Base-by-base conservation (phyloP, 2,113 vertebrate genomes). In the Indicator indicator region DNA sequence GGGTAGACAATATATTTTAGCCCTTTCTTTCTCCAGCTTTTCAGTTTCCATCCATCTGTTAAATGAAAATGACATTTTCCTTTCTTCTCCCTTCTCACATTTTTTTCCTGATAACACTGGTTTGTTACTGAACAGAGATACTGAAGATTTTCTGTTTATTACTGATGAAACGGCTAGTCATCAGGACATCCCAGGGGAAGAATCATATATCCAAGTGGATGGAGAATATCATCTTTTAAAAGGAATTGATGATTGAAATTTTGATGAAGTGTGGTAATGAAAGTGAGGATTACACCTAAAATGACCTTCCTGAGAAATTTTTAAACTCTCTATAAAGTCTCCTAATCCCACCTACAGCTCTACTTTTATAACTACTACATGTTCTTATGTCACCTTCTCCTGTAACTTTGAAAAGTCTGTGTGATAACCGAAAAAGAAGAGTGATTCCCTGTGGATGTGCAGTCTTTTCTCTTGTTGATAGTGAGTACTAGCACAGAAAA, bases 81-180 rank as follows among this genome's bases (percentile, higher is more conserved):
- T 76, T 94, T 89, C 64, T 94, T 93, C 85, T 89, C 28, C 14
- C 9, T 85, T 81, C 90, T 88, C 9, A 1, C n/a, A 30, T 77
- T 81, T 95, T 94, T 91, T 88, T 65, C 5, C 7, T 11, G 2
- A 60, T 86, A 81, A 75, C 36, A 19, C 27, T 28, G 28, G 58
- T 75, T 69, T 95, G 69, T 76, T 93, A n/a, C n/a, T n/a, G n/a
- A n/a, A n/a, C n/a, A 75, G 69, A 94, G 62, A 94, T 86, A 90
- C 44, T 65, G 70, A 91, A 93, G 44, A 88, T 75, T 91, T 95
- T 83, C 48, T 90, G 50, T 94, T 94, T 95, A 72, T 92, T 92
- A 60, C 83, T 92, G 90, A 62, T 92, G 90, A 96, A 92, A 94
- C 44, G 65, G 28, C 44, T 69, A 90, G 62, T 96, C 92, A 90